These are phyloP conservation scores for Agrochola circellaris DNA, from an alignment of 2,888 invertebrate species.

Conservation along the genomic window DNA sequence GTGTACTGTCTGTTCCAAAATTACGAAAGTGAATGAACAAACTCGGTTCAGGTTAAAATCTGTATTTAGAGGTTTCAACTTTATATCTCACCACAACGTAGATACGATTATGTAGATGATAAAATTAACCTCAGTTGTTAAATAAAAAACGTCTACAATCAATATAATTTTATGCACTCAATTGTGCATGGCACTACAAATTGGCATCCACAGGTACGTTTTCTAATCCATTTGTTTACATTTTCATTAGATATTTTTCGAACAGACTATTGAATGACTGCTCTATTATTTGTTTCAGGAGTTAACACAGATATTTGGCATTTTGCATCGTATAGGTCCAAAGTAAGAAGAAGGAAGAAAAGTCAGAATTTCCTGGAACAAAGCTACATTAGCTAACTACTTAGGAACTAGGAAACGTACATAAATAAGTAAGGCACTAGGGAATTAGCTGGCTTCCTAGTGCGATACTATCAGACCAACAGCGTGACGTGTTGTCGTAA, in stretches of 20 bases:
- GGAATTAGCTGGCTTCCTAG: slow-evolving; percentile 73
- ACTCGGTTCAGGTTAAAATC: too few species aligned
- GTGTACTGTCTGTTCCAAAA: background rate
- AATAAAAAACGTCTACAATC: too few species aligned
- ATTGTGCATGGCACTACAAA: background rate
- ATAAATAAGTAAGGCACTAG: slow-evolving; percentile 60
- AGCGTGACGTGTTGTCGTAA: slow-evolving; percentile 77
- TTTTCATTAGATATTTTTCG: background rate
- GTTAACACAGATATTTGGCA: background rate
- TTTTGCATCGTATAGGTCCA: background rate
- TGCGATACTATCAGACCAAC: slow-evolving; percentile 77
- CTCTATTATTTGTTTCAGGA: background rate
- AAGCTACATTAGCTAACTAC: background rate
- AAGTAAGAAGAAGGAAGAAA: background rate
- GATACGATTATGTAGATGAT: too few species aligned
- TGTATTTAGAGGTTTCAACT: too few species aligned
- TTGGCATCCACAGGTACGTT: background rate
- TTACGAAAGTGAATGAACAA: background rate
- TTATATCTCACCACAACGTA: too few species aligned
- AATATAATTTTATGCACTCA: background rate
- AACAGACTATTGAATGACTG: background rate
- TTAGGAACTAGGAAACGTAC: slow-evolving; percentile 46
- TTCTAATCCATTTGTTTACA: background rate
- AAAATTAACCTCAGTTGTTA: too few species aligned
- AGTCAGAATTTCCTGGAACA: slow-evolving; percentile 5